Conservation (phyloP, 1,140 invertebrate genomes). For the Scaptomyza pallida region DNA sequence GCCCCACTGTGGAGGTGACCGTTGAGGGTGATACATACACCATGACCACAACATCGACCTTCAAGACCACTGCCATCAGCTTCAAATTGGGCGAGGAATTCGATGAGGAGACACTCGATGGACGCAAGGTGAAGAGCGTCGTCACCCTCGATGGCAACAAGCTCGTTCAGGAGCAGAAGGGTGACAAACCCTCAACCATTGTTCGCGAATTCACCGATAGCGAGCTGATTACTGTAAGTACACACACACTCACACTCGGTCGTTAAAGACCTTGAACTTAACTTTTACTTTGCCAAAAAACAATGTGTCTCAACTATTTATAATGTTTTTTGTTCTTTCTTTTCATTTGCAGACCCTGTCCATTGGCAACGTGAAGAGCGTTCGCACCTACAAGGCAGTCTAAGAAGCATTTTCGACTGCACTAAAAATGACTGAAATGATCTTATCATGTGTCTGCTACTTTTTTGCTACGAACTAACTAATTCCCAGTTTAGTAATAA, state of each 20-base stretch:
- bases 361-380: constrained; percentile 89
- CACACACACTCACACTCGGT: constrained; percentile 12
- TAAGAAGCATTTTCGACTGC: constrained; percentile 30
- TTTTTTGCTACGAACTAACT: constrained; percentile 56
- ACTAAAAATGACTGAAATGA: constrained; percentile 61
- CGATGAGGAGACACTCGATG: constrained; percentile 94
- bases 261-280: constrained; percentile 1
- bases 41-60: constrained; percentile 91
- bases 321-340: too few species aligned
- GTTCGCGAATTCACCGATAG: constrained; percentile 88
- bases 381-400: constrained; percentile 88
- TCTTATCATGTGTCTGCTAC: constrained; percentile 53
- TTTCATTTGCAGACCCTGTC: constrained; percentile 87
- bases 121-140: constrained; percentile 90
- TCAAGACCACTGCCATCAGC: constrained; percentile 91
- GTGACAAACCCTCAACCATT: constrained; percentile 87
- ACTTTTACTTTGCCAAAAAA: neutral
- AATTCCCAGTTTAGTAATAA: constrained; percentile 60
- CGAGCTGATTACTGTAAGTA: constrained; percentile 88
- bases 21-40: constrained; percentile 88
- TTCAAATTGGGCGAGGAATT: constrained; percentile 94
- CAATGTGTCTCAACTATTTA: constrained; percentile 24
- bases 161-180: constrained; percentile 89
- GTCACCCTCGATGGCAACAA: constrained; percentile 89
- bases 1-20: constrained; percentile 90